phyloP scores from a whole-genome alignment of 2,113 vertebrate genomes.

The Indicator indicator region DNA sequence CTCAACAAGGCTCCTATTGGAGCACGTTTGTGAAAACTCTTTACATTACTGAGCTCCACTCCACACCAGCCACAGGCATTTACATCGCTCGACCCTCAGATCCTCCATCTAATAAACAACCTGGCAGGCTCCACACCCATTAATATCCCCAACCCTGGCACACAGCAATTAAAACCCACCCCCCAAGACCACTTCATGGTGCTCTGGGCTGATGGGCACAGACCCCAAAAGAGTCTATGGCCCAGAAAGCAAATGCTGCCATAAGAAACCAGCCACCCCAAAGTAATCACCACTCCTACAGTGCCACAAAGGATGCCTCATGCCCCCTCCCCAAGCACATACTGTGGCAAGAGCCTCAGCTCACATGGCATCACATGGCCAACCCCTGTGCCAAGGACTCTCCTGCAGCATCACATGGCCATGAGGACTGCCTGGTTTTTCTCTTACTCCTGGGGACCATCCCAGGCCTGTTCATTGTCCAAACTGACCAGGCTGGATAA shows the following conservation, averaged over 20 bases:
- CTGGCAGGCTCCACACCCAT: constrained; percentile 74
- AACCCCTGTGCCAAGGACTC: accelerated
- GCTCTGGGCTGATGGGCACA: neutral
- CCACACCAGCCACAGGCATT: constrained; percentile 75
- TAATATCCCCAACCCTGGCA: constrained; percentile 69
- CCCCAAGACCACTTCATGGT: neutral
- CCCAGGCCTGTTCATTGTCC: neutral
- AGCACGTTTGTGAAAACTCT: constrained; percentile 82
- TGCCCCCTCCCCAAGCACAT: no score
- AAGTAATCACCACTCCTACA: accelerated
- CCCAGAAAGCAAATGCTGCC: neutral
- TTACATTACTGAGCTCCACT: constrained; percentile 80
- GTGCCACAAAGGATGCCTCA: accelerated
- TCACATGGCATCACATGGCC: accelerated
- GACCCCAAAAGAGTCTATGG: neutral
- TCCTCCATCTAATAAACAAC: constrained; percentile 81
- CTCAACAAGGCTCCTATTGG: constrained; percentile 75
- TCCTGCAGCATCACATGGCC: accelerated
- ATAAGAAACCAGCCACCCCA: neutral
- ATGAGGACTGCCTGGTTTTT: no score
- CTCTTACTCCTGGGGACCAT: neutral
- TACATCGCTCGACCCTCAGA: constrained; percentile 78
- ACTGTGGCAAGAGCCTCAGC: accelerated
- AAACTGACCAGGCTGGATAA: no score
- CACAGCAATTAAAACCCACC: constrained; percentile 74